Percentiles rank a stretch among this genome's conserved stretches.
Conservation (phyloP, 2,113 vertebrate species). For the Silurus asotus region DNA sequence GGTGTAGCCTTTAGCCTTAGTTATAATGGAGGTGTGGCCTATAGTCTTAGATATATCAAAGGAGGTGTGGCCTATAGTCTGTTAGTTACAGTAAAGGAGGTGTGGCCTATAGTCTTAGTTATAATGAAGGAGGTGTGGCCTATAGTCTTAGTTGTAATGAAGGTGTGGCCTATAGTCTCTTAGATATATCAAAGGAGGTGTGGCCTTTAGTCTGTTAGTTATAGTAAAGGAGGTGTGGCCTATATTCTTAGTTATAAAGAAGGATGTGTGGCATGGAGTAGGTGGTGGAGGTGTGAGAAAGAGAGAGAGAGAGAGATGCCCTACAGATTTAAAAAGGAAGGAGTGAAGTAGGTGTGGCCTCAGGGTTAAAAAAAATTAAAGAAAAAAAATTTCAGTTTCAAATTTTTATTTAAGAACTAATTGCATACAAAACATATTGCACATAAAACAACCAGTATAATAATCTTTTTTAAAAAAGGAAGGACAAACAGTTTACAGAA, state of each 20-base stretch:
- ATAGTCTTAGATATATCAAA: not conserved
- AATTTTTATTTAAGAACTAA: slow-evolving; percentile 99
- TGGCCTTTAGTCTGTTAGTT: not conserved
- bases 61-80: not conserved
- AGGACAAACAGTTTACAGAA: slow-evolving; percentile 75
- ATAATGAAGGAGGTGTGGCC: not conserved
- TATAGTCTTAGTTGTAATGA: not conserved
- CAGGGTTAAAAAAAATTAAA: not conserved
- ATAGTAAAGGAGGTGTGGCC: not conserved
- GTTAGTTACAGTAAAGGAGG: not conserved
- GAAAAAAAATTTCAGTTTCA: slow-evolving; percentile 84
- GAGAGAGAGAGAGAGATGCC: not conserved
- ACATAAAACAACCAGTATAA: slow-evolving; percentile 99
- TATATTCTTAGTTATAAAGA: not conserved
- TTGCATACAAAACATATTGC: slow-evolving; percentile 99
- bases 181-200: not conserved
- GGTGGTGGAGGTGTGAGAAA: not conserved
- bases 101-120: not conserved
- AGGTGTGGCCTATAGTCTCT: not conserved
- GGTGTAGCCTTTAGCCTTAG: not conserved
- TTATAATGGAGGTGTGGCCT: not conserved
- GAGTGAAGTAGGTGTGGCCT: not conserved
- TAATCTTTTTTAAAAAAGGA: slow-evolving; percentile 74
- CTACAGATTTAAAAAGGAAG: not conserved
- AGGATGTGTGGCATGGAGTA: not conserved